A percentile compares a stretch with the other conserved stretches of the same genome.
Conservation (phyloP, 2,113 vertebrate genomes). For the Cygnus buccinator region DNA sequence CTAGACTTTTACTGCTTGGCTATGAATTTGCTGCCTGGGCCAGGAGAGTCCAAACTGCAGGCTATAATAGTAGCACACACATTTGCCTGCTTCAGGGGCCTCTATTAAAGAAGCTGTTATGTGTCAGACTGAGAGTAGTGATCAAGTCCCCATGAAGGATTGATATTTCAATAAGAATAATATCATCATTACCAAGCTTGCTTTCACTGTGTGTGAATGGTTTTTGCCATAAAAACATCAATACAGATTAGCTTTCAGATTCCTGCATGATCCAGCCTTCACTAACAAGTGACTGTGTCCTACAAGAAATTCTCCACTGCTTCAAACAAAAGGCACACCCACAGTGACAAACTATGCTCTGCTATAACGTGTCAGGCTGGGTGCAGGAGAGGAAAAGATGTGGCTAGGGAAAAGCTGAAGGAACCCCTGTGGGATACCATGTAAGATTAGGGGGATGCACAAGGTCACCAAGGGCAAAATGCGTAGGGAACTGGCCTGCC, state of each 20-base stretch:
- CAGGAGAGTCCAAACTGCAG: background rate
- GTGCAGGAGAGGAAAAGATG: background rate
- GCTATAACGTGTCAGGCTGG: fast-evolving
- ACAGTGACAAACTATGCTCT: background rate
- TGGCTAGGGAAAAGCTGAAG: background rate
- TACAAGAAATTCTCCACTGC: background rate
- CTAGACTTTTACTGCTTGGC: conserved; percentile 24
- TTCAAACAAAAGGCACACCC: background rate
- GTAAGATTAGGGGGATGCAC: background rate
- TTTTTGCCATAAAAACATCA: background rate
- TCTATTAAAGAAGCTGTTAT: background rate
- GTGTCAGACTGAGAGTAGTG: fast-evolving
- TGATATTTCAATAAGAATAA: background rate
- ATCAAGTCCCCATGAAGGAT: background rate
- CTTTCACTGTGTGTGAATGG: background rate
- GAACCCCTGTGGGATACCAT: too few relatives aligned
- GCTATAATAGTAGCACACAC: background rate
- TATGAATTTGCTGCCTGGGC: background rate
- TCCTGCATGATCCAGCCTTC: background rate
- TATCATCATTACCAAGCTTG: background rate
- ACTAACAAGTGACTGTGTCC: background rate
- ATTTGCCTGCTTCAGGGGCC: background rate
- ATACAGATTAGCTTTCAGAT: fast-evolving
- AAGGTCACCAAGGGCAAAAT: background rate
- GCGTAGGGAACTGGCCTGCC: background rate